A percentile compares a stretch with the other conserved stretches of the same genome.
Conservation (phyloP, 2,113 vertebrate species). For the Carettochelys insculpta region DNA sequence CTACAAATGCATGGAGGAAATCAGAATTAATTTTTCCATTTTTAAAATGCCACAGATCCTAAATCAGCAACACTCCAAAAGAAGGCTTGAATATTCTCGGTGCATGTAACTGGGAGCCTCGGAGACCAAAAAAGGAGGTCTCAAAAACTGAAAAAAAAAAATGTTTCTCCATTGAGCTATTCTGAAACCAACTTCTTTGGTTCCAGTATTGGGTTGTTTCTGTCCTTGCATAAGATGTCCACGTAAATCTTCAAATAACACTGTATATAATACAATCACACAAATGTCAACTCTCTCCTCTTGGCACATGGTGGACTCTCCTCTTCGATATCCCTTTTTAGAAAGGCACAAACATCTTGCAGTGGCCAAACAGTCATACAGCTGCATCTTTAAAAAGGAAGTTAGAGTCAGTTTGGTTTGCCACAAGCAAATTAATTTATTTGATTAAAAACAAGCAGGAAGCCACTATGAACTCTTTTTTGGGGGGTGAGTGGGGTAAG, state of each 20-base stretch:
- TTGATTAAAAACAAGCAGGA: slow-evolving; percentile 3
- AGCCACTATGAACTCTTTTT: neutral
- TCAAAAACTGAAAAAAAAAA: neutral
- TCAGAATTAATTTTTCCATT: slow-evolving; percentile 27
- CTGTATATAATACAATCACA: neutral
- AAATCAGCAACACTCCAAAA: neutral
- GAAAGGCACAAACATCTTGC: neutral
- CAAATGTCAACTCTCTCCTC: neutral
- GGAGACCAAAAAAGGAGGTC: too few species aligned
- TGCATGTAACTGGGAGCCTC: neutral
- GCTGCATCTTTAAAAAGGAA: slow-evolving; percentile 69
- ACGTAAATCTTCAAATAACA: slow-evolving; percentile 2
- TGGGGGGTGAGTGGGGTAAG: neutral
- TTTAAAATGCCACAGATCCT: neutral
- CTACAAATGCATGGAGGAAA: slow-evolving; percentile 46
- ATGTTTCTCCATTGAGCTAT: neutral
- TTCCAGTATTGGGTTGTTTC: neutral
- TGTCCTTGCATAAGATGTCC: neutral
- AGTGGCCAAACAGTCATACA: slow-evolving; percentile 56
- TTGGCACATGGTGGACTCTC: neutral
- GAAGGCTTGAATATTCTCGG: slow-evolving; percentile 18
- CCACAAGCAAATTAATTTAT: neutral
- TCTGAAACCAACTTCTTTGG: neutral
- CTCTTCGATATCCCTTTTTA: slow-evolving; percentile 33
- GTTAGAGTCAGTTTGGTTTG: slow-evolving; percentile 16